Evolutionary conservation across 2,888 invertebrate genomes (phyloP).

Genomic region (Fragum fragum): DNA sequence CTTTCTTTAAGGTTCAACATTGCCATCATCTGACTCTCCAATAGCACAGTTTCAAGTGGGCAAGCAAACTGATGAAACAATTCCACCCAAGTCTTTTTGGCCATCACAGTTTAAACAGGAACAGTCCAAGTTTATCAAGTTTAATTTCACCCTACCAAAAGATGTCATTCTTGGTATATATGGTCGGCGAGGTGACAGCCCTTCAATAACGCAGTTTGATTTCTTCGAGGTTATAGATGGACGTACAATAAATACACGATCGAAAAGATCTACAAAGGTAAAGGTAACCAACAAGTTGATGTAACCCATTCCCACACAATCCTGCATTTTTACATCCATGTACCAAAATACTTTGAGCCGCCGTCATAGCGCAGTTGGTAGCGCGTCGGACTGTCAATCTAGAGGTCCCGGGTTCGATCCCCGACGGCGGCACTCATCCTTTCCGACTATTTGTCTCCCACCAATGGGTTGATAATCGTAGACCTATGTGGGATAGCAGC

Average conservation of each 20-base stretch:
- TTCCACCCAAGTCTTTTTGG: slow-evolving; percentile 98
- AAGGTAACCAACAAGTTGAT: too few relatives aligned
- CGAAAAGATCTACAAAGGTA: slow-evolving; percentile 44
- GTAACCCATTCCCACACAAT: too few relatives aligned
- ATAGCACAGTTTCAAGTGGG: slow-evolving; percentile 61
- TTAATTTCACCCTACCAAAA: slow-evolving; percentile 92
- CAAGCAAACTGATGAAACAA: slow-evolving; percentile 90
- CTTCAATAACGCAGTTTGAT: slow-evolving; percentile 98
- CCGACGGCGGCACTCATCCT: too few relatives aligned
- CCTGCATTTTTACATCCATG: too few relatives aligned
- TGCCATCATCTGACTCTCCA: slow-evolving; percentile 53
- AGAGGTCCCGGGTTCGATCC: too few relatives aligned
- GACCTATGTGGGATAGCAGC: too few relatives aligned
- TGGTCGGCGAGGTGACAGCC: slow-evolving; percentile 96
- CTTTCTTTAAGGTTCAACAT: slow-evolving; percentile 64
- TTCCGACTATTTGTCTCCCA: too few relatives aligned
- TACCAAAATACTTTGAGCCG: too few relatives aligned
- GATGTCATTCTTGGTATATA: slow-evolving; percentile 93
- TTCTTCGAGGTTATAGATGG: slow-evolving; percentile 95
- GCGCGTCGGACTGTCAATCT: too few relatives aligned
- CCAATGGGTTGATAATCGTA: too few relatives aligned
- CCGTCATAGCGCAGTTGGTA: too few relatives aligned
- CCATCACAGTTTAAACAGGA: slow-evolving; percentile 99
- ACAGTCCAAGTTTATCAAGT: slow-evolving; percentile 96
- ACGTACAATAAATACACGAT: slow-evolving; percentile 72